Conservation (phyloP, 2,113 vertebrate genomes). For the Cottus gobio region DNA sequence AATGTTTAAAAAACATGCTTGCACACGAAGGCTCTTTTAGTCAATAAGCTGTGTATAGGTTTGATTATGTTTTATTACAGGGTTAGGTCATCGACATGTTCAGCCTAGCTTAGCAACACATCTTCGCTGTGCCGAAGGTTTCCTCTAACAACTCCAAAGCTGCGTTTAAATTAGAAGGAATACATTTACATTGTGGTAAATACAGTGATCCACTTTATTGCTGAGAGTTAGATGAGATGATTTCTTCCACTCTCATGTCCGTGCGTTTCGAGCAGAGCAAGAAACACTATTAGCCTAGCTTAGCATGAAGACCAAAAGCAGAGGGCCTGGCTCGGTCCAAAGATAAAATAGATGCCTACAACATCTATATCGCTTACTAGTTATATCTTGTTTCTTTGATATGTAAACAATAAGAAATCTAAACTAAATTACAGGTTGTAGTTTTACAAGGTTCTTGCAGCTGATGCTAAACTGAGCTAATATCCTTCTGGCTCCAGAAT, state of each 20-base stretch:
- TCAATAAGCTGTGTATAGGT: background rate
- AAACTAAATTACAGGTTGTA: background rate
- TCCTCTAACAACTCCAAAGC: background rate
- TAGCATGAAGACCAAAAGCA: background rate
- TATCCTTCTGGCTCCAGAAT: background rate
- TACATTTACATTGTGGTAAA: background rate
- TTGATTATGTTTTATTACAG: background rate
- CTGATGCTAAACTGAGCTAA: background rate
- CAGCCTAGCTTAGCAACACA: background rate
- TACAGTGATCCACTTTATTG: background rate
- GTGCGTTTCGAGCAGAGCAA: no score
- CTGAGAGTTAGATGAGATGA: background rate
- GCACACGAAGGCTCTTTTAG: background rate
- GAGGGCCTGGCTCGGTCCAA: background rate
- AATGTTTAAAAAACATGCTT: background rate
- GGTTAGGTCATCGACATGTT: background rate
- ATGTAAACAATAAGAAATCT: background rate
- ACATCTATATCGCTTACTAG: background rate
- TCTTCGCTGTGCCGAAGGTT: background rate
- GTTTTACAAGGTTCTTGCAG: background rate
- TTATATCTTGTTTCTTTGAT: background rate
- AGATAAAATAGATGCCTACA: no score
- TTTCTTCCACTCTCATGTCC: background rate
- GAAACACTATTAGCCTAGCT: no score
- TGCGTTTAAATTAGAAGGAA: background rate